Base-by-base conservation (phyloP, 30 jellyfish, hydroid and myxozoan genomes). In the Turritopsis dohrnii region DNA sequence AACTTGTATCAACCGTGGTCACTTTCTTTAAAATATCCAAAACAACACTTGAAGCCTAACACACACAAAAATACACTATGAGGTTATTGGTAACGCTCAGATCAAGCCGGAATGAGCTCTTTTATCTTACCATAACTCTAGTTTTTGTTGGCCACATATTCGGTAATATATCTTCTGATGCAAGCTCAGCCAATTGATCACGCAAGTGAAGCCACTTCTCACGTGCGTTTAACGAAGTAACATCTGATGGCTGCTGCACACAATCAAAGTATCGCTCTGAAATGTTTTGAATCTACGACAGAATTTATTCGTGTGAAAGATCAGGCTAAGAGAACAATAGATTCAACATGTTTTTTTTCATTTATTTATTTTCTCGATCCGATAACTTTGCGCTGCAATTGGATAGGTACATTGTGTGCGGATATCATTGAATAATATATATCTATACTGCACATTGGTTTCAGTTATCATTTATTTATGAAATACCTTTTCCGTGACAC, bases 11-110 rank as follows among this genome's bases (percentile, higher is more conserved):
- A 7, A 93, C 82, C 65, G 54, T 75, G 30, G 98, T 95, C 26
- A 66, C 88, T 21, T 79, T 85, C 28, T 88, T 93, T 52, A 93
- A 86, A 19, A 88, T 54, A 69, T 93, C 96, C 41, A 93, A 88
- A 75, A 93, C 88, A n/a, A 81, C 90, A 73, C 98, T 94, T 54
- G 96, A 89, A 27, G 87, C 93, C 97, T 90, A 27, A 21, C 5
- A 76, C 54, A n/a, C n/a, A n/a, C 24, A 52, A 52, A 66, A 29
- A 31, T 17, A 17, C 54, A 29, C 71, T 4, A 41, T 41, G 60
- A 41, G n/a, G n/a, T n/a, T n/a, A n/a, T n/a, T n/a, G n/a, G n/a
- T n/a, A n/a, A n/a, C n/a, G n/a, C n/a, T n/a, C n/a, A n/a, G n/a
- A n/a, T n/a, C n/a, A n/a, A n/a, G n/a, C n/a, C n/a, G n/a, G n/a